These are phyloP conservation scores for Azorinus chamasolen DNA, from an alignment of 2,888 invertebrate genomes.

Conservation along the genomic window DNA sequence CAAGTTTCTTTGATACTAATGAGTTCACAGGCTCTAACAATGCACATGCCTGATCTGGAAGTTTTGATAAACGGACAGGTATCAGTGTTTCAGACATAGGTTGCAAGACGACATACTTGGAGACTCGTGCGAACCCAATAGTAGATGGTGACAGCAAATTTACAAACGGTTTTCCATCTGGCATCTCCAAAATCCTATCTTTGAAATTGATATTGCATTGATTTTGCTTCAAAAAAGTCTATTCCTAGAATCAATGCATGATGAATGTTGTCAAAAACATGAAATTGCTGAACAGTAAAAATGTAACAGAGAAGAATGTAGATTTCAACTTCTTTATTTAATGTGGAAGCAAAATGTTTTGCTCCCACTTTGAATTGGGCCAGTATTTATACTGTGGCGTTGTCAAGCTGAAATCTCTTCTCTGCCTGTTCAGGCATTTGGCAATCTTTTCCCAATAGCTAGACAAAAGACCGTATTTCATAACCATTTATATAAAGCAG, in stretches of 20 bases:
- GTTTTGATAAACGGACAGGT: slow-evolving; percentile 31
- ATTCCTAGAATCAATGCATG: slow-evolving; percentile 31
- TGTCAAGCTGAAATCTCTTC: too few species aligned
- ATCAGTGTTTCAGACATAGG: slow-evolving; percentile 20
- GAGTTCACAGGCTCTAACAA: slow-evolving; percentile 24
- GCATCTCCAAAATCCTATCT: neutral
- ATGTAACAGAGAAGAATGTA: too few species aligned
- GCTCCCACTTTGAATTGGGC: too few species aligned
- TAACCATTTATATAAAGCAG: too few species aligned
- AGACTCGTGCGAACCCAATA: slow-evolving; percentile 23
- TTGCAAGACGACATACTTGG: neutral
- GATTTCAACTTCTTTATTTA: too few species aligned
- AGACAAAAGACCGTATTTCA: too few species aligned
- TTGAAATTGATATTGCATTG: too few species aligned
- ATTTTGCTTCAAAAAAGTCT: slow-evolving; percentile 30
- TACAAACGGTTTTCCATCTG: too few species aligned
- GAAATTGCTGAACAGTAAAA: slow-evolving; percentile 26
- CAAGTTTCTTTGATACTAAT: slow-evolving; percentile 30
- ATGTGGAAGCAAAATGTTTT: too few species aligned
- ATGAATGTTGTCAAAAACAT: slow-evolving; percentile 42
- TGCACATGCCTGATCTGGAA: neutral
- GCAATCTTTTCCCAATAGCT: too few species aligned
- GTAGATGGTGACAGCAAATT: neutral
- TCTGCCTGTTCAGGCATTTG: too few species aligned
- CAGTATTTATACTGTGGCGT: too few species aligned